Percentiles rank a stretch among this genome's conserved stretches.
Conservation (phyloP, 2,113 vertebrate species). For the Fregetta grallaria region DNA sequence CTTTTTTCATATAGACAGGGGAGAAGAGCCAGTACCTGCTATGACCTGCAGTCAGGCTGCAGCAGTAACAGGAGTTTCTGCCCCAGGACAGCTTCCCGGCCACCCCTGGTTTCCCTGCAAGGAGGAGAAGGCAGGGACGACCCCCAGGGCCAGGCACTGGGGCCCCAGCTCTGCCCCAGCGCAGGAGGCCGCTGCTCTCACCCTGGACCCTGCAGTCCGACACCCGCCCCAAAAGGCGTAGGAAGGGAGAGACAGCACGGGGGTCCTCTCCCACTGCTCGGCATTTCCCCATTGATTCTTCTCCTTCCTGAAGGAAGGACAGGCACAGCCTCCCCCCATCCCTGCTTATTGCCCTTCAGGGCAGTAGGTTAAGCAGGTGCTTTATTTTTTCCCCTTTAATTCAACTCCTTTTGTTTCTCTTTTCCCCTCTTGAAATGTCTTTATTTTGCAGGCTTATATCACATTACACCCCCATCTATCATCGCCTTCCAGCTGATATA, state of each 20-base stretch:
- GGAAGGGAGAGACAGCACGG: accelerated
- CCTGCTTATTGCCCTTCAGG: not conserved
- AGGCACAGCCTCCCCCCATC: not conserved
- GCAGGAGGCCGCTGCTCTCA: not conserved
- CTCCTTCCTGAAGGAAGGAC: not conserved
- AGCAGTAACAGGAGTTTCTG: not conserved
- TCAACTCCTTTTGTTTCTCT: not conserved
- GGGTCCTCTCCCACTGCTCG: not conserved
- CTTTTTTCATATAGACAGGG: too few relatives aligned
- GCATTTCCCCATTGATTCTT: not conserved
- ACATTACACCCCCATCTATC: not conserved
- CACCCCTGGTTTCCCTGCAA: too few relatives aligned
- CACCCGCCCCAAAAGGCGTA: accelerated
- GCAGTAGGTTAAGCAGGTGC: not conserved
- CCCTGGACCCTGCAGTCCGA: accelerated
- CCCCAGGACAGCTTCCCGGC: not conserved
- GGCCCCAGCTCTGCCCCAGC: not conserved
- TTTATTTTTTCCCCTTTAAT: not conserved
- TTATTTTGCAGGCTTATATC: not conserved
- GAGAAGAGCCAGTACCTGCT: not conserved
- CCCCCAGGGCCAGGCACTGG: not conserved
- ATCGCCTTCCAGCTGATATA: not conserved
- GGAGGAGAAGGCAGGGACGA: too few relatives aligned
- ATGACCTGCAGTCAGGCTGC: not conserved
- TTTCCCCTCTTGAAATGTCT: not conserved